Evolutionary conservation across 2,888 invertebrate species (phyloP).

Genomic region (Acheta domesticus): DNA sequence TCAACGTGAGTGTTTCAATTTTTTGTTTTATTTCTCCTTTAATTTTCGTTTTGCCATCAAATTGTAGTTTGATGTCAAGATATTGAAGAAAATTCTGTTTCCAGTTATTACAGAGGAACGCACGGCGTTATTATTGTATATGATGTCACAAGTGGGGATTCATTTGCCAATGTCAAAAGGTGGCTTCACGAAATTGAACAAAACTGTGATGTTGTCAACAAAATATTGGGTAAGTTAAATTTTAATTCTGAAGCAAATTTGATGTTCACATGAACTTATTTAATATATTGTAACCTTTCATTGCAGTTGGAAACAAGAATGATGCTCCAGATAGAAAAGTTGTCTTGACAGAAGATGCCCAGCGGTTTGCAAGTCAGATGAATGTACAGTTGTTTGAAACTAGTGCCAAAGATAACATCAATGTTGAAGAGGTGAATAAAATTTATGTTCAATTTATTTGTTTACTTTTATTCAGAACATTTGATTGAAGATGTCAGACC

Average conservation of each 20-base stretch:
- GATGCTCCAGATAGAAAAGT: constrained; percentile 93
- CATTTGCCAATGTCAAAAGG: constrained; percentile 97
- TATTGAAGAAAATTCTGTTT: constrained; percentile 35
- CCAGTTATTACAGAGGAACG: constrained; percentile 92
- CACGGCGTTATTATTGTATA: constrained; percentile 99
- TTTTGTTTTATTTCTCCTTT: constrained; percentile 7
- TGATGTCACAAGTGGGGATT: constrained; percentile 97
- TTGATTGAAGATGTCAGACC: neutral
- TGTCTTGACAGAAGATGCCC: constrained; percentile 94
- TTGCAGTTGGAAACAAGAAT: constrained; percentile 92
- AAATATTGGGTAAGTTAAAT: constrained; percentile 67
- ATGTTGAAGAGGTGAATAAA: constrained; percentile 88
- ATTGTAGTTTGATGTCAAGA: neutral
- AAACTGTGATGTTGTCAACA: constrained; percentile 98
- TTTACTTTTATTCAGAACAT: neutral
- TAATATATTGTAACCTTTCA: constrained; percentile 24
- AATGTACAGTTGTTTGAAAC: constrained; percentile 96
- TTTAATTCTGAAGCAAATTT: neutral
- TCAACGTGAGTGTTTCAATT: constrained; percentile 67
- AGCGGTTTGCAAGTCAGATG: constrained; percentile 96
- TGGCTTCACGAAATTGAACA: constrained; percentile 99
- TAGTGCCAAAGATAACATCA: constrained; percentile 97
- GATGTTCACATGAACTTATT: neutral
- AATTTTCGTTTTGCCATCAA: neutral
- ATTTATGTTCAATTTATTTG: neutral